Percentiles rank a stretch among this genome's conserved stretches.
Evolutionary conservation across 2,113 vertebrate genomes (phyloP).

Genomic region (Meriones unguiculatus): DNA sequence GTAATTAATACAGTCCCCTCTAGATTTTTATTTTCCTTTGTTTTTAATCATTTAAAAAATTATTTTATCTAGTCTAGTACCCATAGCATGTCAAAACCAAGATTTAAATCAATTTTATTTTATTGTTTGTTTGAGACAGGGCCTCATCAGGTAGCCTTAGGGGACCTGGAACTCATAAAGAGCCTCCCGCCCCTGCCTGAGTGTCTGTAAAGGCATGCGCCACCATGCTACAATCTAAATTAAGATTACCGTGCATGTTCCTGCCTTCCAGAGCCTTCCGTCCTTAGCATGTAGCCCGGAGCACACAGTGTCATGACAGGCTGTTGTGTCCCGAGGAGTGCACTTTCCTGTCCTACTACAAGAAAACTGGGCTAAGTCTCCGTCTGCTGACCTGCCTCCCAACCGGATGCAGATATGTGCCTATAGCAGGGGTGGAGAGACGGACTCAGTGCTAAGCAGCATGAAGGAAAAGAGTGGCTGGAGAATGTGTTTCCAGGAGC

Average conservation of each 20-base stretch:
- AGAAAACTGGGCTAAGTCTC: neutral
- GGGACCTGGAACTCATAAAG: neutral
- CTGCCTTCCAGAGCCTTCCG: neutral
- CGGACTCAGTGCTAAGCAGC: neutral
- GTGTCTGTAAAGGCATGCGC: neutral
- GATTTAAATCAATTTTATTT: neutral
- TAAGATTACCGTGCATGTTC: neutral
- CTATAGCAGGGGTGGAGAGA: neutral
- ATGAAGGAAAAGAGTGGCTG: neutral
- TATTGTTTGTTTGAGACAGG: neutral
- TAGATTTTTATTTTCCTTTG: neutral
- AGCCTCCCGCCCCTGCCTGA: neutral
- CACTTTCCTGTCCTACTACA: neutral
- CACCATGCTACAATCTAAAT: neutral
- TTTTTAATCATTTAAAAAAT: conserved; percentile 50
- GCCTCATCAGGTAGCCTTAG: neutral
- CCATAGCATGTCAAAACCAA: neutral
- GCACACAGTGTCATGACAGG: neutral
- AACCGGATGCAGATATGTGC: neutral
- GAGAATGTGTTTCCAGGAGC: neutral
- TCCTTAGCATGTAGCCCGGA: neutral
- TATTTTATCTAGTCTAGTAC: neutral
- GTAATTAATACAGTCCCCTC: neutral
- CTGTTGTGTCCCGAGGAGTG: neutral
- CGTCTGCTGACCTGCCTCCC: neutral